Base-by-base conservation (phyloP, 2,888 invertebrate species). In the Leucophora obtusa region DNA sequence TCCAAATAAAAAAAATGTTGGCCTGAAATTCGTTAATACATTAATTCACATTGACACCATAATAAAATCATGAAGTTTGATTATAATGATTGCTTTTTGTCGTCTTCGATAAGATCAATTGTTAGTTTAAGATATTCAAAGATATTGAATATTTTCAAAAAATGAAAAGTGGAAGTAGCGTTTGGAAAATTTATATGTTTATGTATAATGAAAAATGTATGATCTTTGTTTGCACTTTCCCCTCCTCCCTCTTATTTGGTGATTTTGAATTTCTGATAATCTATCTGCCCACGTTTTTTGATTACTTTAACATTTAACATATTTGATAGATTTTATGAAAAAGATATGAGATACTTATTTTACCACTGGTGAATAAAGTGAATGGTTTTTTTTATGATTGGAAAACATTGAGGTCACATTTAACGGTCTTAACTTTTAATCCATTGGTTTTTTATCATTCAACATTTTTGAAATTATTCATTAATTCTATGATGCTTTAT, bases 281-380 rank as follows among this genome's bases (percentile, higher is more conserved):
- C 18, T 51, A 15, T 8, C 65, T 56, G 33, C 72, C 62, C 63
- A 72, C 72, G 72, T 63, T 63, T 71, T 28, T 56, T 56, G 43
- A 74, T 68, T 50, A 65, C 28, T 74, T 74, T 69, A 69, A 75
- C 69, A 63, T 75, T 75, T 38, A 75, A 63, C 58, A 69, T 63
- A 58, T 69, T 69, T 63, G 47, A 68, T 62, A 75, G 68, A 69
- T 75, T 69, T 75, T 63, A 50, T 56, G 35, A 35, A 63, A 62
- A 69, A 69, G 35, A 72, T 71, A 72, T 35, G 56, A n/a, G n/a
- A 73, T 35, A 73, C 50, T 43, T 15, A 43, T 53, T 28, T 28
- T 28, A 28, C 28, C 18, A 54, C 28, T 38, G 15, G 60, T 47
- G 43, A 17, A 43, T 60, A 60, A 60, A 47, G 60, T 60, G 60